Base-by-base conservation (phyloP, 2,797 vertebrate genomes). In the Knipowitschia caucasica region DNA sequence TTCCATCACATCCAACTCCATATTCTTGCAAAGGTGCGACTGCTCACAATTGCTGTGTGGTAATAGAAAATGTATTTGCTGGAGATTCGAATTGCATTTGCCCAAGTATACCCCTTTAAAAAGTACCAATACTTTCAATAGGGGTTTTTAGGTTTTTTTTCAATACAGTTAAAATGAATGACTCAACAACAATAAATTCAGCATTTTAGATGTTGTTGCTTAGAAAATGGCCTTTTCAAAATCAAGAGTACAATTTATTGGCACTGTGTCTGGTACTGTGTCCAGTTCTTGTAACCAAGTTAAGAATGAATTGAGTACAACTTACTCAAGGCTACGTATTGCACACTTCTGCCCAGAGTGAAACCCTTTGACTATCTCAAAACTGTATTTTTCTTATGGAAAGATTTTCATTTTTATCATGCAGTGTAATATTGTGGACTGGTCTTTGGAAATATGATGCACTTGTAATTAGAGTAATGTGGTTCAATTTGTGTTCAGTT, bases 231-330 rank as follows among this genome's bases (percentile, higher is more conserved):
- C 34, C 34, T 55, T 17, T 34, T 23, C 40, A 46, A 38, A 61
- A 52, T 33, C 56, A 18, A n/a, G 45, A 59, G 50, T 29, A 30
- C 12, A 20, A 14, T 17, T 8, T 18, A 59, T 64, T 64, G 21
- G 2, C 44, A 75, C 57, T 27, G 33, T 15, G 3, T 64, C 75
- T 61, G 49, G 62, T 23, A 30, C 20, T 43, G 30, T 64, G 71
- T 70, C 59, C 73, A 46, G 24, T 56, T 61, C 69, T 78, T 55
- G 33, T 73, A 75, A 75, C 77, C 73, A 77, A 66, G 78, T 78
- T 75, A 80, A 59, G 57, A 66, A 56, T 71, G 62, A 38, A 79
- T 77, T 83, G 62, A 59, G 44, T 70, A 49, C 54, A 49, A 33
- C 50, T 69, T 46, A 62, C 77, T 69, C 50, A 58, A 43, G 74